Evolutionary conservation across 2,888 invertebrate species (phyloP), one percentile per base, ranked within the genome.

Genomic region (Acleris literana): DNA sequence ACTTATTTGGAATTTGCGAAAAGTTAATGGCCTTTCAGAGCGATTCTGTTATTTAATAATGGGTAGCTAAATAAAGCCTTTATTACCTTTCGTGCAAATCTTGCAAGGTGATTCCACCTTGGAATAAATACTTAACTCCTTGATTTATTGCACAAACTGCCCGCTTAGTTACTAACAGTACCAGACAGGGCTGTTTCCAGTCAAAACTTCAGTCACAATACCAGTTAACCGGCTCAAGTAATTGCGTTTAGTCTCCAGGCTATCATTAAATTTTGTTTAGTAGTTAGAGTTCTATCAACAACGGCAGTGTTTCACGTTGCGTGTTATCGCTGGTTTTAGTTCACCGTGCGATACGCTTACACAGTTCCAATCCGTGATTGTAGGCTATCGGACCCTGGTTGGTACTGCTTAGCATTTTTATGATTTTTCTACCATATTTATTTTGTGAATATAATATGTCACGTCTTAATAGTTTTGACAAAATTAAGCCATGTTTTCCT

Each of bases 241-340:
- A 70, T 73, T 66, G 71, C 86, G 84, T 86, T 87, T 84, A 82
- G 85, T 86, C 82, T 85, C 65, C 71, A 51, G 59, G 75, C 76
- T 71, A 72, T 69, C 73, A 70, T 77, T 71, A 71, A 74, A 73
- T 70, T 72, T 73, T 65, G 74, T 70, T 66, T 71, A 74, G 69
- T 62, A 72, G 70, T 71, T 74, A 70, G 72, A 72, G 72, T 67
- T 74, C 72, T 67, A 70, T 76, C 74, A 76, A 77, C 75, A 78
- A 71, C 71, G 68, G 68, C 74, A 59, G 71, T 78, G 79, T 78
- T 80, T 79, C 74, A 68, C 71, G 72, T 76, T 72, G 69, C 71
- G 71, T 73, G 69, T 71, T 69, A 75, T 71, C 70, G 69, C 72
- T 73, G 72, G 44, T 61, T 52, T 39, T 20, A 51, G 44, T 61